Conservation (phyloP, 2,797 vertebrate species). For the Ctenosaura bakeri region DNA sequence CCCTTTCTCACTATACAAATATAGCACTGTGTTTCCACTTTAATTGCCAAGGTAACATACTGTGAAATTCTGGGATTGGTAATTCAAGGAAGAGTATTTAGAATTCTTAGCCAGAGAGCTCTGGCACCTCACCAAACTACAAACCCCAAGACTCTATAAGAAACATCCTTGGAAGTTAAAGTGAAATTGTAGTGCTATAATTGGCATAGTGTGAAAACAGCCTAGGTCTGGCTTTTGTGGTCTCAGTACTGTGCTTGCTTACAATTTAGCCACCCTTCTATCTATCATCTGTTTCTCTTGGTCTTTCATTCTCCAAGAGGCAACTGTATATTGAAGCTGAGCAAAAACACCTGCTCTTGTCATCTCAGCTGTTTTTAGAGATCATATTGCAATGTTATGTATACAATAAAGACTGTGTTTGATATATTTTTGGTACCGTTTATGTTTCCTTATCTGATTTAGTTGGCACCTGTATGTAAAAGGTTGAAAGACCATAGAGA, state of each 20-base stretch:
- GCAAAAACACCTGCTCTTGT: conserved; percentile 11
- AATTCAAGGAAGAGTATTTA: too few species aligned
- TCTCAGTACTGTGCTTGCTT: neutral
- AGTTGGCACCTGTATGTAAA: neutral
- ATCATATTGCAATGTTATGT: conserved; percentile 12
- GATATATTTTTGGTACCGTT: conserved; percentile 1
- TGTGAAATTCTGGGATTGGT: too few species aligned
- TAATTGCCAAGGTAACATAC: too few species aligned
- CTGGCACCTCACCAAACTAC: too few species aligned
- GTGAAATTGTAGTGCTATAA: too few species aligned
- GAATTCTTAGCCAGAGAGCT: too few species aligned
- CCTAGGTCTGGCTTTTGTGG: neutral
- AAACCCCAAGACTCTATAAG: too few species aligned
- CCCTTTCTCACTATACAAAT: too few species aligned
- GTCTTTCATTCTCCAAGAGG: neutral
- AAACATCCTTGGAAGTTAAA: too few species aligned
- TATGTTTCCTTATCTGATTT: conserved; percentile 20
- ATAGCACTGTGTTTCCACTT: too few species aligned
- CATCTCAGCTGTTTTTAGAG: conserved; percentile 9
- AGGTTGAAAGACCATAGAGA: neutral
- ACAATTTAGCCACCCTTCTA: neutral
- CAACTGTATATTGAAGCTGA: neutral
- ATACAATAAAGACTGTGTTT: neutral
- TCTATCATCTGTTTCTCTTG: neutral
- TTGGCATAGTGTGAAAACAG: neutral